Base-by-base conservation (phyloP, 2,797 vertebrate genomes). In the Hypotaenidia okinawae region DNA sequence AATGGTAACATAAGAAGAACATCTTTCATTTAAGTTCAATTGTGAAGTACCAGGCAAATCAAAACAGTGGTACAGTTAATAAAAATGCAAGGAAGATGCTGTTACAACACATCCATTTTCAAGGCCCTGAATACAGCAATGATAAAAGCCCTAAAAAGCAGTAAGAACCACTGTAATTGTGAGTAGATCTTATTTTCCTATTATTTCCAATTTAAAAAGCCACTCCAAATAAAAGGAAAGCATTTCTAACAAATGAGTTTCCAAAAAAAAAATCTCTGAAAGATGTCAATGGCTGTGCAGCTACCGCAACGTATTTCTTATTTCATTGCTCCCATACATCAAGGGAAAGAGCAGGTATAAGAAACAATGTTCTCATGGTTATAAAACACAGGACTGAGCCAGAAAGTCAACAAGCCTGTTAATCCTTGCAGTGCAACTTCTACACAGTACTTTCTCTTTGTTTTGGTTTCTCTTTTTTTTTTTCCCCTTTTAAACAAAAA, bases 371-470 rank as follows among this genome's bases (percentile, higher is more conserved):
- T 72, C 59, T 89, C 58, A 22, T 70, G 64, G 57, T 69, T 88
- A 66, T 78, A 69, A 90, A 91, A 80, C 33, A 81, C 64, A 61
- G 37, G 57, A 87, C 45, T 25, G 24, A 61, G 70, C 49, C 80
- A 95, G 74, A 86, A 93, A 86, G 63, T 92, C 89, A 89, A 89
- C 88, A 90, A 58, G 30, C 24, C 51, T 76, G 47, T 39, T 90
- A 52, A 68, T 30, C 66, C 57, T 93, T 96, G 66, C 11, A 4
- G 47, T 64, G 67, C 72, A 73, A 55, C n/a, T 85, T 92, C 70
- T 69, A 16, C 54, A 67, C 15, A 80, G 63, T 41, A 62, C 61
- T 79, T 92, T 67, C 47, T 58, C 83, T 93, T 90, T 84, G 64
- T 87, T 94, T 94, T 80, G 51, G 49, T 94, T 83, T 67, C 19